Base-by-base conservation (phyloP, 2,113 vertebrate species). In the Neomonachus schauinslandi region DNA sequence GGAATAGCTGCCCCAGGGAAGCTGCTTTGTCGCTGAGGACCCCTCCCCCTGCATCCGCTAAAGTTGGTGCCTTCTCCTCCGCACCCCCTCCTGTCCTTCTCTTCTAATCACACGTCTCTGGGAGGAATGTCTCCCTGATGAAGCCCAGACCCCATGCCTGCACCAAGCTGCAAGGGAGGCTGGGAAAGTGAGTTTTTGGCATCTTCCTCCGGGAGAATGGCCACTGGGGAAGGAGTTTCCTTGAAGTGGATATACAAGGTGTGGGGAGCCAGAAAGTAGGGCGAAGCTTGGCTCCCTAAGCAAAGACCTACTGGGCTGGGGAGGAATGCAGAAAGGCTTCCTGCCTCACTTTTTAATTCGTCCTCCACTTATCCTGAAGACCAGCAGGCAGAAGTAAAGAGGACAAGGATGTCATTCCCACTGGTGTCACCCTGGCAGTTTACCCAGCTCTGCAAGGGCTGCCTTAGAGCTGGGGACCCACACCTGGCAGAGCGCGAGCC, bases 171-270 rank as follows among this genome's bases (percentile, higher is more conserved):
- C 82, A 49, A 86, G 59, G 21, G 19, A 79, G 53, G n/a, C 86
- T 10, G 26, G 90, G 89, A 91, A 63, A 28, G 15, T 0, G 1
- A 28, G 26, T 51, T 18, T 36, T 69, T 14, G 55, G 51, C 18
- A 0, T 24, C 39, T 82, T 24, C 39, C 46, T 33, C 1, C 0
- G 14, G 59, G 46, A 18, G 9, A 21, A 6, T 5, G 33, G 16
- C 51, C 26, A 10, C 36, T 26, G 1, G 42, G 51, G 51, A 39
- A 51, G 36, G 28, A 55, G 26, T 1, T 5, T 72, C 81, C 69
- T 46, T 22, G 36, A 9, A 24, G 55, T 33, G 13, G 14, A 55
- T 5, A 21, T 5, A 10, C n/a, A 12, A 46, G 7, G 36, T 18
- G 21, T 2, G 0, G 18, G 53, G 36, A 3, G 91, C 61, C 69